phyloP scores from a whole-genome alignment of 2,113 vertebrate species.

The Anseranas semipalmata region DNA sequence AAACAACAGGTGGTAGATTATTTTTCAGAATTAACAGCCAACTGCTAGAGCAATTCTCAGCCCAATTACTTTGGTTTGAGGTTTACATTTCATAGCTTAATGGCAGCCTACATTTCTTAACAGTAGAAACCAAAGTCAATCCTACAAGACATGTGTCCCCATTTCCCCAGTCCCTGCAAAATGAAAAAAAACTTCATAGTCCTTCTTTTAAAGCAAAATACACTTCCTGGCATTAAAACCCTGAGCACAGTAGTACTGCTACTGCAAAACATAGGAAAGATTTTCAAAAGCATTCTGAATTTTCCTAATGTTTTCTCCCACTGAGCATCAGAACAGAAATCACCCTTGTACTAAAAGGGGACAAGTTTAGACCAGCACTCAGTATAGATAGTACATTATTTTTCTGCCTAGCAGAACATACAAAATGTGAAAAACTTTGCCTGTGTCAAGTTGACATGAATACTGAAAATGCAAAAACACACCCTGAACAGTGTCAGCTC shows the following conservation, averaged over 20 bases:
- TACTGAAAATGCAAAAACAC: background rate
- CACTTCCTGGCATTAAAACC: background rate
- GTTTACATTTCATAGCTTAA: background rate
- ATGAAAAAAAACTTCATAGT: background rate
- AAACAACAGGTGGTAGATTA: slow-evolving; percentile 67
- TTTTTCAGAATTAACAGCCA: slow-evolving; percentile 54
- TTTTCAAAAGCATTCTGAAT: background rate
- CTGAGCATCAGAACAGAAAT: background rate
- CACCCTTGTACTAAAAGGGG: background rate
- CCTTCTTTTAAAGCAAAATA: background rate
- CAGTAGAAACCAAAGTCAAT: background rate
- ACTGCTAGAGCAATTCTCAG: slow-evolving; percentile 26
- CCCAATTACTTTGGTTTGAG: slow-evolving; percentile 3
- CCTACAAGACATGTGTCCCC: background rate
- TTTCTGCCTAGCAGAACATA: background rate
- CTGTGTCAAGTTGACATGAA: background rate
- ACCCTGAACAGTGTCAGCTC: background rate
- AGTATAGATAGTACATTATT: background rate
- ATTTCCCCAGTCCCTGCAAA: background rate
- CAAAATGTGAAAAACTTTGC: background rate
- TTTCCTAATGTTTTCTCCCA: background rate
- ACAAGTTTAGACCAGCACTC: background rate
- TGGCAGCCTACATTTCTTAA: background rate
- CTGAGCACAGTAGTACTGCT: background rate
- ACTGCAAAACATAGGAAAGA: background rate